phyloP scores from a whole-genome alignment of 2,888 invertebrate species.

The Nesidiocoris tenuis region DNA sequence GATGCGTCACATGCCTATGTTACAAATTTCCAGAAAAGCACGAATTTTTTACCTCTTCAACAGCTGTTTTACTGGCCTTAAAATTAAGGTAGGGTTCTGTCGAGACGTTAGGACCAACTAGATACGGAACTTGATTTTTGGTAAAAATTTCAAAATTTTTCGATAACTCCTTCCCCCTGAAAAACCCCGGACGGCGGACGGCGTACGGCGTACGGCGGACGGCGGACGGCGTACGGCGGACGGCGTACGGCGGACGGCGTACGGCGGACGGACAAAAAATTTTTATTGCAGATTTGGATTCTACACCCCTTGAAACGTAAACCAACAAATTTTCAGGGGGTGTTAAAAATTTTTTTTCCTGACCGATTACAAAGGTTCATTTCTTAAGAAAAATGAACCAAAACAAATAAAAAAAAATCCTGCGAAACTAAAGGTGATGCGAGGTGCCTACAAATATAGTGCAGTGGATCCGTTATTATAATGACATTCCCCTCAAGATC shows the following conservation, averaged over 20 bases:
- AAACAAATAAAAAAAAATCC: too few relatives aligned
- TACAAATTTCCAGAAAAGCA: neutral
- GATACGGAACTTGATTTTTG: neutral
- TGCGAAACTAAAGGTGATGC: too few relatives aligned
- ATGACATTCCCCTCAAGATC: neutral
- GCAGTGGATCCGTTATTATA: too few relatives aligned
- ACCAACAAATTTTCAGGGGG: neutral
- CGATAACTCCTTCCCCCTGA: too few relatives aligned
- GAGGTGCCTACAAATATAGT: too few relatives aligned
- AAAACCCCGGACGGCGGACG: too few relatives aligned
- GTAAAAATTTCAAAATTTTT: neutral
- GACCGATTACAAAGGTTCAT: neutral
- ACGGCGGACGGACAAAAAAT: conserved; percentile 3
- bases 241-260: neutral
- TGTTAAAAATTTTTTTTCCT: neutral
- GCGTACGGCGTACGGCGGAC: conserved; percentile 8
- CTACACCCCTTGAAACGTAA: neutral
- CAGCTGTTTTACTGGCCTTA: neutral
- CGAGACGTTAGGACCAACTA: neutral
- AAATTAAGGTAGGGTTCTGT: neutral
- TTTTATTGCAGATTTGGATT: neutral
- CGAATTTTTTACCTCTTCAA: neutral
- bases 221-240: conserved; percentile 2
- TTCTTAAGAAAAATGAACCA: neutral
- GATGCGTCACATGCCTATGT: neutral